phyloP scores from a whole-genome alignment of 2,888 invertebrate genomes.

The Leptarthrus brevirostris region DNA sequence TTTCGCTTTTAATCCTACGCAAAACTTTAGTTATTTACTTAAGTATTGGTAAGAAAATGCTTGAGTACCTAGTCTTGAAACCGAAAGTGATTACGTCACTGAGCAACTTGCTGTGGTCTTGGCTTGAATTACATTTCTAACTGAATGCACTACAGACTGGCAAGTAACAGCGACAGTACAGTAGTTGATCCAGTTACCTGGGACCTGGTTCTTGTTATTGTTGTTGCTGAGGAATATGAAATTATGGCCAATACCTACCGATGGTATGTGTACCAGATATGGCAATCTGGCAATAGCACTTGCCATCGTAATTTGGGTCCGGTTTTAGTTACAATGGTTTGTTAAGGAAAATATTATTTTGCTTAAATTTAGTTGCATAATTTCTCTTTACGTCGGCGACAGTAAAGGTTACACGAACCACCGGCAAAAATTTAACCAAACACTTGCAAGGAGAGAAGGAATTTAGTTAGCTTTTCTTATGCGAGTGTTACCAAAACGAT shows the following conservation, averaged over 20 bases:
- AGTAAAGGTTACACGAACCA: neutral
- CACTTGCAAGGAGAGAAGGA: too few relatives aligned
- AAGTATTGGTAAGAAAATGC: neutral
- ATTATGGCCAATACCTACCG: neutral
- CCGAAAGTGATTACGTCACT: slow-evolving; percentile 1
- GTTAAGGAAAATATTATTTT: slow-evolving; percentile 1
- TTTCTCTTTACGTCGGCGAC: neutral
- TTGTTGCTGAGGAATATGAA: neutral
- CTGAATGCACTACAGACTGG: neutral
- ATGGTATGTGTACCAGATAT: neutral
- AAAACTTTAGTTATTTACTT: neutral
- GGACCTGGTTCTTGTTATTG: neutral
- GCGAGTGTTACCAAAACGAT: too few relatives aligned
- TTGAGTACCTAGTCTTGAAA: neutral
- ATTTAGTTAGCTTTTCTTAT: too few relatives aligned
- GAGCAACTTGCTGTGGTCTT: neutral
- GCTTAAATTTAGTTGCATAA: neutral
- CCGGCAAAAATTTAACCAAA: too few relatives aligned
- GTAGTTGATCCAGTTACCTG: neutral
- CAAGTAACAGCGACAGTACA: neutral
- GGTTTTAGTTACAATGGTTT: neutral
- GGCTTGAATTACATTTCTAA: neutral
- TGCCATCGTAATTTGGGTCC: neutral
- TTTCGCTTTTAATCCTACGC: neutral
- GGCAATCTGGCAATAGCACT: neutral